These are phyloP conservation scores for Ceratina australensis DNA, from an alignment of 1,140 invertebrate species.

Conservation along the genomic window DNA sequence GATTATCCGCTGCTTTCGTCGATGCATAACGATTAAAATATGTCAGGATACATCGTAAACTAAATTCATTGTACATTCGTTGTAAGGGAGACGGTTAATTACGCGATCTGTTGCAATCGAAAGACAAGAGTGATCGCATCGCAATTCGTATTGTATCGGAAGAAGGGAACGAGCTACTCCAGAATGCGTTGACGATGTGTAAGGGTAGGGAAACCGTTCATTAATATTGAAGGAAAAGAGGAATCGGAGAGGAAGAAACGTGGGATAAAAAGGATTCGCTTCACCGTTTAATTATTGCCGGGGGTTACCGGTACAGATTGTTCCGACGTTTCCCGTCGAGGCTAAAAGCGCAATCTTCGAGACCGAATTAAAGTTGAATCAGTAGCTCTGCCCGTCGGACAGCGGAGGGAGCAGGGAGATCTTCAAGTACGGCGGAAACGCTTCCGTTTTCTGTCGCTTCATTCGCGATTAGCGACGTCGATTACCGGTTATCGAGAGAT, in stretches of 20 bases:
- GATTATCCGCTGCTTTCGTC: too few species aligned
- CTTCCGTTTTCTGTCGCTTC: not conserved
- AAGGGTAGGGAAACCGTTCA: conserved; percentile 3
- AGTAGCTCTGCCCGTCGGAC: not conserved
- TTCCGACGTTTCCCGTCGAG: not conserved
- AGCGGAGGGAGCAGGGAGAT: not conserved
- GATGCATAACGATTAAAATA: too few species aligned
- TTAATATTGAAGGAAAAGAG: conserved; percentile 16
- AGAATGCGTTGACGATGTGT: not conserved
- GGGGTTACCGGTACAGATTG: not conserved
- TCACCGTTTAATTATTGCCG: conserved; percentile 28
- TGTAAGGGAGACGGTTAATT: conserved; percentile 13
- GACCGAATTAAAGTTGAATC: conserved; percentile 42
- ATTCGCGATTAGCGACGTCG: conserved; percentile 28
- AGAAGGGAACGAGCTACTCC: not conserved
- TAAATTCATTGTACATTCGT: not conserved
- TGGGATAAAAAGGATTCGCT: not conserved
- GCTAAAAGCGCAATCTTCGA: conserved; percentile 21
- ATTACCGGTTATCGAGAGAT: conserved; percentile 18
- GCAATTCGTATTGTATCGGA: not conserved
- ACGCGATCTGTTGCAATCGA: conserved; percentile 6
- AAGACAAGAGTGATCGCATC: not conserved
- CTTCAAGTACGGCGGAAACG: not conserved
- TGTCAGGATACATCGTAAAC: too few species aligned
- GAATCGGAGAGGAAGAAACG: not conserved